Percentiles rank a stretch among this genome's conserved stretches.
Evolutionary conservation across 1,140 invertebrate genomes (phyloP).

Genomic region (Phymorhynchus buccinoides): DNA sequence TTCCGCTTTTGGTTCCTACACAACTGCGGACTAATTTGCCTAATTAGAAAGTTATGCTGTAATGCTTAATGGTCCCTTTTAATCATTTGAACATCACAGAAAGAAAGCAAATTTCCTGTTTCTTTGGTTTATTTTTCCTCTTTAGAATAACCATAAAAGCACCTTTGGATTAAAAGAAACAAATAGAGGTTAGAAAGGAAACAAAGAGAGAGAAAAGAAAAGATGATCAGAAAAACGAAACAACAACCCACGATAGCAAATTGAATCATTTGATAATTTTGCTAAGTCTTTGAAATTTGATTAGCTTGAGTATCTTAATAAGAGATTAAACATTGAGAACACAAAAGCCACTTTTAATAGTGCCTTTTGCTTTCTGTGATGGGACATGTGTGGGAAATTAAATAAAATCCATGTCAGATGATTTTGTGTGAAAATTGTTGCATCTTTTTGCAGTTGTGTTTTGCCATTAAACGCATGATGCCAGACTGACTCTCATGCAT

Average conservation of each 20-base stretch:
- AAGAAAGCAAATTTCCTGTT: not conserved
- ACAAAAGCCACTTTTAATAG: not conserved
- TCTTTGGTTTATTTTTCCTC: no score
- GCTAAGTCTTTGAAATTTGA: no score
- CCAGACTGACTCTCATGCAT: conserved; percentile 6
- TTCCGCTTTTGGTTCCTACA: not conserved
- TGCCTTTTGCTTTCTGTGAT: not conserved
- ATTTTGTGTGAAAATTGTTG: not conserved
- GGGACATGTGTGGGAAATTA: not conserved
- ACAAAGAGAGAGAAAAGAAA: no score
- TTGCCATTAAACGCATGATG: not conserved
- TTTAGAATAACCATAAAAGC: no score
- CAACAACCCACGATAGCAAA: no score
- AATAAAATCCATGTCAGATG: not conserved
- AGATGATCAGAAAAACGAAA: no score
- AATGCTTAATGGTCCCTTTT: not conserved
- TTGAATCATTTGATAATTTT: no score
- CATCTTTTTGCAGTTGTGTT: not conserved
- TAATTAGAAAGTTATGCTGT: not conserved
- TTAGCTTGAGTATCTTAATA: no score
- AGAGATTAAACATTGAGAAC: no score
- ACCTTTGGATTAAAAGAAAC: no score
- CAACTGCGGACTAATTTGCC: not conserved
- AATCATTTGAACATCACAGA: not conserved
- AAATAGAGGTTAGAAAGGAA: no score